phyloP scores from a whole-genome alignment of 2,888 invertebrate genomes.

The Tipula helvola region DNA sequence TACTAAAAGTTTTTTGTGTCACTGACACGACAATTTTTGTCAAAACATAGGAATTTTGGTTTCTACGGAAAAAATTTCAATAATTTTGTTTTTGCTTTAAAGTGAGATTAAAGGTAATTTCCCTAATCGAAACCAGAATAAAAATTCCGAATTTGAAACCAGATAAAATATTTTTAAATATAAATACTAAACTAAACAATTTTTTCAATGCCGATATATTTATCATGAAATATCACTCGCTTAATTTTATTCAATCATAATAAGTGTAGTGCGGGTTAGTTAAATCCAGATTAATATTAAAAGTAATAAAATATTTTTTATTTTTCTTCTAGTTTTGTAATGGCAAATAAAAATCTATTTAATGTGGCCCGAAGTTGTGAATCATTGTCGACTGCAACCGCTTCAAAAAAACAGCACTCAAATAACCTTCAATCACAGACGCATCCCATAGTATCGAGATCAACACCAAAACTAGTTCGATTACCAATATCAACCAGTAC shows the following conservation, averaged over 20 bases:
- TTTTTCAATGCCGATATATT: too few relatives aligned
- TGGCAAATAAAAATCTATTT: neutral
- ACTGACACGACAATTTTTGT: too few relatives aligned
- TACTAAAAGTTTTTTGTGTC: too few relatives aligned
- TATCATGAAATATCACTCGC: neutral
- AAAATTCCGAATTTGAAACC: too few relatives aligned
- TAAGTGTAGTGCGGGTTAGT: neutral
- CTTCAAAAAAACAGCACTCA: neutral
- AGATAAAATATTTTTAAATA: too few relatives aligned
- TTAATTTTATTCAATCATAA: neutral
- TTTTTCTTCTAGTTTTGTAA: neutral
- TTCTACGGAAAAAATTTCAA: too few relatives aligned
- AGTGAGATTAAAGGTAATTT: too few relatives aligned
- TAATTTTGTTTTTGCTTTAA: too few relatives aligned
- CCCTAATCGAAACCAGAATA: too few relatives aligned
- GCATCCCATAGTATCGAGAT: neutral
- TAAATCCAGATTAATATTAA: neutral
- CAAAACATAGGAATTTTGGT: too few relatives aligned
- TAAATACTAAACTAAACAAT: too few relatives aligned
- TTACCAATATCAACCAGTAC: neutral
- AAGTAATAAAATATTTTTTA: neutral
- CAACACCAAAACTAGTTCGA: neutral
- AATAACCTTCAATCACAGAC: neutral
- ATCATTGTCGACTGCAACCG: neutral
- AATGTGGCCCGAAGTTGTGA: constrained; percentile 6